Conservation (phyloP, 2,888 invertebrate species). For the Orchesella flavescens region DNA sequence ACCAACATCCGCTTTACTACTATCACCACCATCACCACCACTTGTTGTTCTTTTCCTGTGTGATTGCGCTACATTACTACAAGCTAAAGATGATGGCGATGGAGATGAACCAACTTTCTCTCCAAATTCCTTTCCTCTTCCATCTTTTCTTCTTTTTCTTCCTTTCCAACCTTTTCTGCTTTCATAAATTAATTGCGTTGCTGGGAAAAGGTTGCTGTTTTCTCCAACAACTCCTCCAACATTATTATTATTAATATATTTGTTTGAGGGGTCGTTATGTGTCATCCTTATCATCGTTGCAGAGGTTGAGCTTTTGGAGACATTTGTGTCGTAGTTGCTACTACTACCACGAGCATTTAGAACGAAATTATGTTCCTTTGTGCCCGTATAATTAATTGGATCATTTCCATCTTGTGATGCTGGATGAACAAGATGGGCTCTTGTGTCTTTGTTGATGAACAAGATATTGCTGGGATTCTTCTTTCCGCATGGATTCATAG, state of each 20-base stretch:
- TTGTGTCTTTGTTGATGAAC: constrained; percentile 9
- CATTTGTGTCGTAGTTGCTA: neutral
- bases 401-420: neutral
- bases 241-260: neutral
- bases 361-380: neutral
- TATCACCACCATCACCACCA: constrained; percentile 28
- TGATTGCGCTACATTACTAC: neutral
- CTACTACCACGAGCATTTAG: neutral
- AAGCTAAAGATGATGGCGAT: neutral
- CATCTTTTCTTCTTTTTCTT: neutral
- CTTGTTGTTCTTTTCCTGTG: constrained; percentile 50
- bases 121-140: neutral
- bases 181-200: neutral
- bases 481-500: constrained; percentile 31
- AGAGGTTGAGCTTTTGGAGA: neutral
- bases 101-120: neutral
- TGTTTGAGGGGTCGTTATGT: neutral
- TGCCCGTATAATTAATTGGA: constrained; percentile 5
- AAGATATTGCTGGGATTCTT: neutral
- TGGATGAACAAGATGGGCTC: neutral
- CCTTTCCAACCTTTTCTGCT: neutral
- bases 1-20: neutral
- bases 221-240: neutral
- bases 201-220: neutral
- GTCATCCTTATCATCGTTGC: neutral